Base-by-base conservation (phyloP, 2,113 vertebrate genomes). In the Hystrix brachyura region DNA sequence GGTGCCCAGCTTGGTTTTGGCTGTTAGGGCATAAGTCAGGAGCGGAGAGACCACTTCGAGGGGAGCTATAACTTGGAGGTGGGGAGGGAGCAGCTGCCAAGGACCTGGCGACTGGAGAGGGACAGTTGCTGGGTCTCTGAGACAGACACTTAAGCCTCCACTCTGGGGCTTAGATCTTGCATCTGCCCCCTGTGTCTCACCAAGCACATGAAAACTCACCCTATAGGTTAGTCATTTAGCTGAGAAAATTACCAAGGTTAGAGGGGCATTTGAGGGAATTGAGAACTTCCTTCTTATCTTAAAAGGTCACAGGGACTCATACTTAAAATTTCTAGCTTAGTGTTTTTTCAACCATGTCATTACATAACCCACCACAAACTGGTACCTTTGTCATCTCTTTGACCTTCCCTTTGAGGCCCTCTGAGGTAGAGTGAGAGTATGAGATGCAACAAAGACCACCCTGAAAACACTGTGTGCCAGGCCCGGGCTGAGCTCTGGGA, bases 1-100 rank as follows among this genome's bases (percentile, higher is more conserved):
- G 95, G 89, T 95, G 32, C 67, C 51, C 2, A 7, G 55, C 72
- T 59, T 92, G 67, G 93, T 87, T 38, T 84, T 95, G 81, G 64
- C 64, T 51, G 43, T 82, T 21, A 29, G 86, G n/a, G 78, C 72
- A 74, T 55, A 29, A n/a, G 46, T 27, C 34, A 46, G 9, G 34
- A 84, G 34, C 3, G 4, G 87, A 48, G 82, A 71, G 69, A 80
- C 59, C 62, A 48, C 7, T 12, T 38, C 11, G 4, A 3, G 0
- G 27, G 6, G 78, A 78, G 27, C 19, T 84, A 55, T 62, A 82
- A 34, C 64, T 53, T 23, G 27, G 64, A 34, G n/a, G 0, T 84
- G 53, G 43, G 48, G 55, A 17, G 18, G 0, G 3, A 62, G 32
- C 13, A 38, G 51, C 80, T 13, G 32, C 13, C 0, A 27, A 74